Conservation (phyloP, 2,797 vertebrate genomes). For the Podarcis siculus region DNA sequence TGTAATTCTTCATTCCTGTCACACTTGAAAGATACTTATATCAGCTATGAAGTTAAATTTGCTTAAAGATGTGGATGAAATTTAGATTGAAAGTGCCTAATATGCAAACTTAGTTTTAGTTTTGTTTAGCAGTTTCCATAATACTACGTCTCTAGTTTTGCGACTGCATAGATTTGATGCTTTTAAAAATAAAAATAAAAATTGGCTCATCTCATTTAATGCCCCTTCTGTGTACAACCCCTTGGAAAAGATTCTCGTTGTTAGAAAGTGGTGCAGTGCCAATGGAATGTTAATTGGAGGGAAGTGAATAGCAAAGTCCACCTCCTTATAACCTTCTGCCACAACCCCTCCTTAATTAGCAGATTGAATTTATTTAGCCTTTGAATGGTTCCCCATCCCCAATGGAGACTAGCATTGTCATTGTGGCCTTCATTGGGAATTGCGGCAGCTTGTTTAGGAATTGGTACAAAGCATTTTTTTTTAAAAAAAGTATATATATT, state of each 20-base stretch:
- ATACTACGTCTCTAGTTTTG: background rate
- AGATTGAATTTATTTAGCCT: constrained; percentile 69
- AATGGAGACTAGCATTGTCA: constrained; percentile 51
- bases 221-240: background rate
- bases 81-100: constrained; percentile 37
- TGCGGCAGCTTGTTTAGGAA: constrained; percentile 57
- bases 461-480: background rate
- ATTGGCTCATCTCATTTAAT: constrained; percentile 10
- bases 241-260: constrained; percentile 60
- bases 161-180: background rate
- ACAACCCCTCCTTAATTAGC: constrained; percentile 55
- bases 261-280: constrained; percentile 52
- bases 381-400: constrained; percentile 45
- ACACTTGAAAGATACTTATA: constrained; percentile 36
- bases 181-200: background rate
- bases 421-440: constrained; percentile 50
- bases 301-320: constrained; percentile 61
- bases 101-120: constrained; percentile 4
- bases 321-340: constrained; percentile 61
- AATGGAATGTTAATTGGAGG: constrained; percentile 75
- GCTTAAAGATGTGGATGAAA: accelerated
- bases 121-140: constrained; percentile 46
- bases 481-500: constrained; percentile 2
- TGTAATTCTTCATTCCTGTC: background rate
- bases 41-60: constrained; percentile 25